Base-by-base conservation (phyloP, 35 echinoderm and acorn worm species). In the Chiridota heheva region DNA sequence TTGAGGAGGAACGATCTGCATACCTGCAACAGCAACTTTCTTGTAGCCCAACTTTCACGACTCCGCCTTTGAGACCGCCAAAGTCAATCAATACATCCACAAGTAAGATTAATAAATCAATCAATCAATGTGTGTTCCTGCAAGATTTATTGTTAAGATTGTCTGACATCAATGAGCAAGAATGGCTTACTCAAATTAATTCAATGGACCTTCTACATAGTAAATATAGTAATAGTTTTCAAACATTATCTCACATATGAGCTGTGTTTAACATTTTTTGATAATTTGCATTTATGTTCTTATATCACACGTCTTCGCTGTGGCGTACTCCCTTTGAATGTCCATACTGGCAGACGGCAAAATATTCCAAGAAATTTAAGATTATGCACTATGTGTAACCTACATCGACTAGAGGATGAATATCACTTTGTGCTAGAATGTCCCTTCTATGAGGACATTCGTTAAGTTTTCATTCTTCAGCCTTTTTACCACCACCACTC, bases 31-130 rank as follows among this genome's bases (percentile, higher is more conserved):
- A 91, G 42, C 95, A 98, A 36, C 73, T 88, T 36, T 60, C 55
- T 69, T n/a, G 59, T 63, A 40, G 47, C 66, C 25, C 33, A 44
- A 41, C 71, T 18, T 62, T 47, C 6, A 63, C 81, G 13, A 84
- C 95, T 56, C 95, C 95, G n/a, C 73, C 64, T 39, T 81, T 98
- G 0, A 80, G 89, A 82, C 95, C 95, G 17, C 77, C 95, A 12
- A 91, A 81, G 82, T 98, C 89, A n/a, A 98, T 98, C 74, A 88
- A 83, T 77, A 98, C 81, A 43, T 81, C 95, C 0, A 73, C 33
- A 29, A 98, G 89, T 97, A 76, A 97, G 94, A 85, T 44, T 81
- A 81, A 5, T 20, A 22, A 69, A 22, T 3, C 28, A 10, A 17
- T 65, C 8, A 65, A 65, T 13, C 10, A 65, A 65, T 27, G 28